Evolutionary conservation across 2,113 vertebrate species (phyloP).

Genomic region (Grus americana): DNA sequence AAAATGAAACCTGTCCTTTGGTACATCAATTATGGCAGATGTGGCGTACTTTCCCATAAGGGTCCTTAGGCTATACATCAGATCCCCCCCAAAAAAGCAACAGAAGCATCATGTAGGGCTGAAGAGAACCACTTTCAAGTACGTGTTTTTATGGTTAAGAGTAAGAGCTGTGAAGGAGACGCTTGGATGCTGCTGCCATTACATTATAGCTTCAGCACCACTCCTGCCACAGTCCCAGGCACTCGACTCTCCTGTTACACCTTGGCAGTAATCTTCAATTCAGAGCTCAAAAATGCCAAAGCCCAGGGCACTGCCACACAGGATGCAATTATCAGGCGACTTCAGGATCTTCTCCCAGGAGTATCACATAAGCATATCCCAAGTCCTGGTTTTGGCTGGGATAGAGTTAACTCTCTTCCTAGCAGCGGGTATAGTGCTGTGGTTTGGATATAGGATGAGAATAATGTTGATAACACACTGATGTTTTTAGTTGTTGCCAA

Average conservation of each 20-base stretch:
- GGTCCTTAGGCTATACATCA: fast-evolving
- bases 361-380: background rate
- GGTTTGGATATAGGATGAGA: no score
- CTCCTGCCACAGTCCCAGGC: background rate
- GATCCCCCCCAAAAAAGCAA: fast-evolving
- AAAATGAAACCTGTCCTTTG: background rate
- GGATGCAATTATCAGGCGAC: background rate
- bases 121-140: background rate
- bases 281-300: fast-evolving
- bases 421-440: no score
- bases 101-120: background rate
- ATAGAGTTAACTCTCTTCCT: no score
- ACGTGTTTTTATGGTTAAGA: background rate
- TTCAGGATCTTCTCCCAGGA: background rate
- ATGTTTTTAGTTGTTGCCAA: no score
- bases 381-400: background rate
- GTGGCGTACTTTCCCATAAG: background rate
- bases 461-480: no score
- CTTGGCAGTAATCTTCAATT: background rate
- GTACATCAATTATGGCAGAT: fast-evolving
- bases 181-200: background rate
- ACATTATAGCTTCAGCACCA: background rate
- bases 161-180: background rate
- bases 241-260: background rate
- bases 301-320: background rate